A percentile compares a stretch with the other conserved stretches of the same genome.
phyloP scores from a whole-genome alignment of 1,140 invertebrate species.

The Drosophila mauritiana region DNA sequence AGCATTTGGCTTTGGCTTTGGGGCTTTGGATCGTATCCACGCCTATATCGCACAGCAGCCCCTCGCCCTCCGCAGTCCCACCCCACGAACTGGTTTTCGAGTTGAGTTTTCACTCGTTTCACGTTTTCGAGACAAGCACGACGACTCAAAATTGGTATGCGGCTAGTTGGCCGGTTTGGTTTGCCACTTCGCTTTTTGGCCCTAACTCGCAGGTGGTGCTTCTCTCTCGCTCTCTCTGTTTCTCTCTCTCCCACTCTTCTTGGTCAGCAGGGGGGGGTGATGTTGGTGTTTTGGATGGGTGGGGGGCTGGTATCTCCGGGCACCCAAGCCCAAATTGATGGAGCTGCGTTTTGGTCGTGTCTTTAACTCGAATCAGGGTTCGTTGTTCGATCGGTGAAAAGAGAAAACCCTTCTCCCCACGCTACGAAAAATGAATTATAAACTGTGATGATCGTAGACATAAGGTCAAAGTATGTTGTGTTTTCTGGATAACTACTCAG shows the following conservation, averaged over 20 bases:
- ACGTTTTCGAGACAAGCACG: constrained; percentile 63
- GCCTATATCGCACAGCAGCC: constrained; percentile 16
- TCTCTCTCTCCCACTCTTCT: too few species aligned
- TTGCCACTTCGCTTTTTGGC: constrained; percentile 23
- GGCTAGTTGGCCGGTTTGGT: constrained; percentile 48
- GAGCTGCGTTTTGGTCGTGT: constrained; percentile 45
- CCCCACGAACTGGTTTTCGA: constrained; percentile 61
- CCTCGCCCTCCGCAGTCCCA: neutral
- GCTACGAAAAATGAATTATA: neutral
- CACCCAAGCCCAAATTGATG: constrained; percentile 59
- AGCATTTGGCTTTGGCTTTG: constrained; percentile 35
- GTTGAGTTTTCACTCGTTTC: constrained; percentile 82
- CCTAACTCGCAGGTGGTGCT: constrained; percentile 30
- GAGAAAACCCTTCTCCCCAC: constrained; percentile 67
- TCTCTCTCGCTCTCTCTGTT: neutral
- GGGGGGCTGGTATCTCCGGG: constrained; percentile 26
- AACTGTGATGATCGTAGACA: too few species aligned
- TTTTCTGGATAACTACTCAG: too few species aligned
- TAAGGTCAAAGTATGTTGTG: too few species aligned
- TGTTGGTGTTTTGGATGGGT: neutral
- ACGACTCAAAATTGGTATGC: constrained; percentile 76
- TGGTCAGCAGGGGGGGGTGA: neutral
- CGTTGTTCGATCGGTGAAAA: constrained; percentile 55
- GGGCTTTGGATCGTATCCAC: constrained; percentile 48
- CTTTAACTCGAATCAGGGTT: constrained; percentile 24